Conservation (phyloP, 2,888 invertebrate species). For the Tinea semifulvella region DNA sequence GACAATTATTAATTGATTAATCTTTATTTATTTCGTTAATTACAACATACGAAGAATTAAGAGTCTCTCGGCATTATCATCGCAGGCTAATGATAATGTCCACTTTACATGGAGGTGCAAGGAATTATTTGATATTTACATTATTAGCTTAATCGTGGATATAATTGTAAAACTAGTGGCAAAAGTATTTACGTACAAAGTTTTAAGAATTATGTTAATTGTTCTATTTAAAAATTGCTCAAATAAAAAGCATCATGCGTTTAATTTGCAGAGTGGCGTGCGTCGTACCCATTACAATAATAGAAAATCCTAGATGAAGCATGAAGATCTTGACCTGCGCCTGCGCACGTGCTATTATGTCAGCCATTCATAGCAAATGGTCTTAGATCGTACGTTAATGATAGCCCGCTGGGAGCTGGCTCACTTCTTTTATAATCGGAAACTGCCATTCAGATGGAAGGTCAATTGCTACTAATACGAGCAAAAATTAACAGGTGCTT, state of each 20-base stretch:
- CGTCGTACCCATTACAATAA: neutral
- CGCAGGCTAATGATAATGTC: too few relatives aligned
- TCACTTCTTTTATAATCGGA: constrained; percentile 14
- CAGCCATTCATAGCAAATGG: constrained; percentile 23
- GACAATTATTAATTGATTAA: neutral
- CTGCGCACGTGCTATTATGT: constrained; percentile 23
- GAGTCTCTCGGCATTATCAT: too few relatives aligned
- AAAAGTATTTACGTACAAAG: too few relatives aligned
- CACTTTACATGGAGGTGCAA: too few relatives aligned
- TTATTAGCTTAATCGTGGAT: too few relatives aligned
- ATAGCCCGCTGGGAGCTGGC: constrained; percentile 23
- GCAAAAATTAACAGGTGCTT: constrained; percentile 39
- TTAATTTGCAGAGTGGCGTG: neutral
- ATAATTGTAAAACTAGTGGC: too few relatives aligned
- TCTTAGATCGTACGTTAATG: constrained; percentile 28
- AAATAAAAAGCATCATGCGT: neutral
- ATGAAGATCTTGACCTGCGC: constrained; percentile 13
- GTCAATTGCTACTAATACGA: constrained; percentile 36
- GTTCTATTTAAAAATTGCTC: too few relatives aligned
- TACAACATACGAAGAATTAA: too few relatives aligned
- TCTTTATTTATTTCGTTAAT: too few relatives aligned
- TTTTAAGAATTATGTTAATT: too few relatives aligned
- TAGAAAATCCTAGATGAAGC: constrained; percentile 10
- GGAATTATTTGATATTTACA: too few relatives aligned
- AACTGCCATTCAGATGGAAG: constrained; percentile 36